These are phyloP conservation scores for Dinoponera quadriceps DNA, from an alignment of 1,140 invertebrate species.

Conservation along the genomic window DNA sequence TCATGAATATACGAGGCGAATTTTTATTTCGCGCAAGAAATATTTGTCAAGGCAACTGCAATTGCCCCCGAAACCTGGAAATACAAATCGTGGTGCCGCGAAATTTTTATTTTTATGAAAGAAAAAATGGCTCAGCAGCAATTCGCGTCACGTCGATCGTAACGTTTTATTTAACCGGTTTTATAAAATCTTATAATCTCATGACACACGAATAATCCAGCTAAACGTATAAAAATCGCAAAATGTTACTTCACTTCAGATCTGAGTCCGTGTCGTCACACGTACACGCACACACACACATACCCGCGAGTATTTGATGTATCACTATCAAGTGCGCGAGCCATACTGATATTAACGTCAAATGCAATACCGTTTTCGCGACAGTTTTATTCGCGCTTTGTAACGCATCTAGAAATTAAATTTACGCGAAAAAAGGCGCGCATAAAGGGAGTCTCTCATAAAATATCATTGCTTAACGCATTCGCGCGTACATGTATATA, in stretches of 20 bases:
- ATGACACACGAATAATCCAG: not conserved
- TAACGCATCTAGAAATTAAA: conserved; percentile 1
- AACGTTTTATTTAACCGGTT: not conserved
- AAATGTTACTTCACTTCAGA: not conserved
- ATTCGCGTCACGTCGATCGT: not conserved
- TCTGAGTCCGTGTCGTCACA: too few relatives aligned
- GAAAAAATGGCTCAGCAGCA: not conserved
- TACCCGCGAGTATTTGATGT: not conserved
- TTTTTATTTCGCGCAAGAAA: not conserved
- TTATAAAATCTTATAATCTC: conserved; percentile 8
- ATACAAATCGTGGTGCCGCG: not conserved
- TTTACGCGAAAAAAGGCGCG: not conserved
- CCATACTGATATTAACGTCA: not conserved
- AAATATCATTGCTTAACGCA: not conserved
- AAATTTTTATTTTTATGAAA: conserved; percentile 13
- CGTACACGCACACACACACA: too few relatives aligned
- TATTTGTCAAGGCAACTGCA: not conserved
- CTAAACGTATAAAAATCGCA: not conserved
- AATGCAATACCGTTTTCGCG: not conserved
- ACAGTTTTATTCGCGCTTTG: not conserved
- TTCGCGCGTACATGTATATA: not conserved
- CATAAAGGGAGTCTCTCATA: not conserved
- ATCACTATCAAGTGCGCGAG: not conserved
- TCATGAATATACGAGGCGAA: not conserved
- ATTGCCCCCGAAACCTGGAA: not conserved